Evolutionary conservation across 2,113 vertebrate species (phyloP).

Genomic region (Prinia subflava): DNA sequence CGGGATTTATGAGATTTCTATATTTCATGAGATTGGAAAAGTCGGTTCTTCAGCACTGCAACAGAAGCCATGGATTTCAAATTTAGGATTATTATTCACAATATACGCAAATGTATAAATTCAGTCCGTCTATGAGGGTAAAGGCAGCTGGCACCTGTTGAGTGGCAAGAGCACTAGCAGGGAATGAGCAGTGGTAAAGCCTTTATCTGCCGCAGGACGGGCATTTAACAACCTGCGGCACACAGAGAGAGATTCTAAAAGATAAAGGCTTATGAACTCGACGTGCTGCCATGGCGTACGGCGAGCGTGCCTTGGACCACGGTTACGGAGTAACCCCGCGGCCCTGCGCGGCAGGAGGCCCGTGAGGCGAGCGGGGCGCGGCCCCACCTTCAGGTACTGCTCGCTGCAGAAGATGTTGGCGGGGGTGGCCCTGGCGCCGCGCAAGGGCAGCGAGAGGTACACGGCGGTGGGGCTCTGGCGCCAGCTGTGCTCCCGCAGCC

Average conservation of each 20-base stretch:
- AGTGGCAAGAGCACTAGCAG: rapidly evolving
- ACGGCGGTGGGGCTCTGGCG: conserved; percentile 77
- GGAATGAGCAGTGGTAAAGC: rapidly evolving
- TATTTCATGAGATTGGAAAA: not conserved
- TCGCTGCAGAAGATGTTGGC: conserved; percentile 82
- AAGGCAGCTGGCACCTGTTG: not conserved
- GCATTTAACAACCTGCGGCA: not conserved
- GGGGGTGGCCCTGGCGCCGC: conserved; percentile 61
- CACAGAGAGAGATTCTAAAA: rapidly evolving
- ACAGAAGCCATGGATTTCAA: not conserved
- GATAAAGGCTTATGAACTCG: not conserved
- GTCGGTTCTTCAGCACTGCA: not conserved
- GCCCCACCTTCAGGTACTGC: conserved; percentile 85
- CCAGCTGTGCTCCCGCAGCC: conserved; percentile 81
- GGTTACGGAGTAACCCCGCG: rapidly evolving
- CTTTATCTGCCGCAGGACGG: rapidly evolving
- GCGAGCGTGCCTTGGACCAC: not conserved
- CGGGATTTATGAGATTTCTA: no score
- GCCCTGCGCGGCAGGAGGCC: not conserved
- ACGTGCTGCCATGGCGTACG: rapidly evolving
- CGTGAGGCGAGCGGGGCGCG: no score
- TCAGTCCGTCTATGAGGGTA: no score
- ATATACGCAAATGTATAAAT: not conserved
- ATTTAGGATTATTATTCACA: not conserved
- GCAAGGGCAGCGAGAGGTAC: conserved; percentile 79